phyloP scores from a whole-genome alignment of 1,140 invertebrate genomes.

The Nasonia giraulti region DNA sequence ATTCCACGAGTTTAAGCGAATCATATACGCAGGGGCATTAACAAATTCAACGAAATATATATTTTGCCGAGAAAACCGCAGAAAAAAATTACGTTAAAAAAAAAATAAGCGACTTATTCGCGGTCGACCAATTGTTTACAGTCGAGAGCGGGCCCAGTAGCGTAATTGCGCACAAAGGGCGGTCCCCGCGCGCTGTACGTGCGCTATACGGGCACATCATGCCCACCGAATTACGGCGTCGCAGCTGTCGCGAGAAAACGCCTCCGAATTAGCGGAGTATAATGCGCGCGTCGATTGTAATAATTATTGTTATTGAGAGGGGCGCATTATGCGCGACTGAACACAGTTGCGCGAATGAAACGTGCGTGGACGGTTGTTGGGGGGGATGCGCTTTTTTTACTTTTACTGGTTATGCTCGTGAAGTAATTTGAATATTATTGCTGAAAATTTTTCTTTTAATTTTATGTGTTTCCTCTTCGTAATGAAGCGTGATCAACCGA shows the following conservation, averaged over 20 bases:
- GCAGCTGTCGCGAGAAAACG: slow-evolving; percentile 37
- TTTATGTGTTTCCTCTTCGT: too few relatives aligned
- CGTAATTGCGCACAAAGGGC: slow-evolving; percentile 33
- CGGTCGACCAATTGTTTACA: slow-evolving; percentile 45
- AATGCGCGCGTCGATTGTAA: neutral
- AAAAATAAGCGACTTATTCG: neutral
- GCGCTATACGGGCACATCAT: slow-evolving; percentile 13
- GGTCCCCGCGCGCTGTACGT: neutral
- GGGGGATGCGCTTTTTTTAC: neutral
- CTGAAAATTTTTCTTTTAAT: too few relatives aligned
- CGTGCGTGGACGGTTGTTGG: neutral
- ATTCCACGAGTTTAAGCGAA: too few relatives aligned
- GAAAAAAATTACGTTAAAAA: neutral
- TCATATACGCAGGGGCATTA: too few relatives aligned
- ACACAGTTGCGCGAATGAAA: slow-evolving; percentile 3
- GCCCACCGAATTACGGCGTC: slow-evolving; percentile 50
- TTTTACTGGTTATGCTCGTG: neutral
- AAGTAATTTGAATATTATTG: too few relatives aligned
- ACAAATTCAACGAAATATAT: too few relatives aligned
- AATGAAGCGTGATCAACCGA: too few relatives aligned
- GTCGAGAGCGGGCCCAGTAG: slow-evolving; percentile 7
- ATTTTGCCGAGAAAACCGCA: neutral
- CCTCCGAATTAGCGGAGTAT: slow-evolving; percentile 32
- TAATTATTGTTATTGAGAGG: neutral
- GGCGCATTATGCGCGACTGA: neutral